A percentile compares a stretch with the other conserved stretches of the same genome.
These are phyloP conservation scores for Sebastes minor DNA, from an alignment of 2,797 vertebrate genomes.

Conservation along the genomic window DNA sequence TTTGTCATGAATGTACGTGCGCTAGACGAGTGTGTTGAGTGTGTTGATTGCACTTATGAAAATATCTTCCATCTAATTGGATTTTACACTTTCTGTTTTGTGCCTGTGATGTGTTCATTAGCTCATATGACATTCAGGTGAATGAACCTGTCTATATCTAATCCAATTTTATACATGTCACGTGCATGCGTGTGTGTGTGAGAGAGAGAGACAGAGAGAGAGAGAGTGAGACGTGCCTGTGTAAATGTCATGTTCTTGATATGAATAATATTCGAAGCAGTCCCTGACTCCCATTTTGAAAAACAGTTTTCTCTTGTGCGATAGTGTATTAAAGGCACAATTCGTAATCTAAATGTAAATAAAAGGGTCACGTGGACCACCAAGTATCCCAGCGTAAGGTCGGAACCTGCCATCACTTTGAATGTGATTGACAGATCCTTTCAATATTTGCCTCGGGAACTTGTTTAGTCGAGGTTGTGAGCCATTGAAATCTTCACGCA, in stretches of 20 bases:
- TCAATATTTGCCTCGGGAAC: neutral
- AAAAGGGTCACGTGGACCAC: neutral
- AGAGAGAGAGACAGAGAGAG: neutral
- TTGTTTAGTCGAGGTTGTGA: neutral
- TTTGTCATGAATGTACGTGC: neutral
- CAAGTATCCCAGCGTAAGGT: neutral
- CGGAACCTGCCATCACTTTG: neutral
- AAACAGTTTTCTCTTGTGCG: neutral
- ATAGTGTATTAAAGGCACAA: neutral
- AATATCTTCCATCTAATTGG: constrained; percentile 6
- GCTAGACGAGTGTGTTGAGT: neutral
- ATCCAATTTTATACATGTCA: constrained; percentile 2
- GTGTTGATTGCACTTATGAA: constrained; percentile 2
- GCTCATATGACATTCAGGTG: constrained; percentile 30
- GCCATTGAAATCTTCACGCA: neutral
- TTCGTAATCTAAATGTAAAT: neutral
- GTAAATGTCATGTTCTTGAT: constrained; percentile 58
- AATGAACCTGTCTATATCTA: constrained; percentile 28
- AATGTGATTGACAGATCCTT: neutral
- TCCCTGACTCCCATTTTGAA: constrained; percentile 12
- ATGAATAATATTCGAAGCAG: constrained; percentile 26
- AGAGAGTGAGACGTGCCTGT: neutral
- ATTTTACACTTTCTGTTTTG: constrained; percentile 6
- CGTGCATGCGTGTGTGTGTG: neutral
- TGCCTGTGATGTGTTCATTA: constrained; percentile 23